Evolutionary conservation across 2,888 invertebrate species (phyloP).

Genomic region (Deilephila elpenor): DNA sequence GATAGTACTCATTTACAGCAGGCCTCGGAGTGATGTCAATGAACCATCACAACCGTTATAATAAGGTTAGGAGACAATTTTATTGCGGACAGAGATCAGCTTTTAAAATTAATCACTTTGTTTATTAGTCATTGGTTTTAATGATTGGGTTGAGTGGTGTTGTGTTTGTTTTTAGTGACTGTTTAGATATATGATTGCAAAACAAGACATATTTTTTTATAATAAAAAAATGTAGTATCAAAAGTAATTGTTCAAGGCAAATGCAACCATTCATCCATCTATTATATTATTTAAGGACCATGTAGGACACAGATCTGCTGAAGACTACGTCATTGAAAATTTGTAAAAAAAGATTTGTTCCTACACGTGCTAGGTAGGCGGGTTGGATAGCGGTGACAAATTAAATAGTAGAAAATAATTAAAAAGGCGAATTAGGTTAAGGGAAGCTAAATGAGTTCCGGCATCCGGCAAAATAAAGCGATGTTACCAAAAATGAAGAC

Average conservation of each 20-base stretch:
- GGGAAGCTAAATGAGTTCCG: slow-evolving; percentile 12
- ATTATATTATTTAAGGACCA: no score
- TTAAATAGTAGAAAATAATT: not conserved
- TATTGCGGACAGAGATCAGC: not conserved
- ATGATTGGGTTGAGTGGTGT: not conserved
- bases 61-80: slow-evolving; percentile 54
- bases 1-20: slow-evolving; percentile 69
- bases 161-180: not conserved
- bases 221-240: no score
- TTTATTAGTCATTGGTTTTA: no score
- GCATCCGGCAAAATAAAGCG: not conserved
- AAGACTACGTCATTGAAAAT: no score
- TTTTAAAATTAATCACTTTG: not conserved
- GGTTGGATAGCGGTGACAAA: not conserved
- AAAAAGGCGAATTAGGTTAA: slow-evolving; percentile 32
- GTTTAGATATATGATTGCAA: no score
- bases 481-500: not conserved
- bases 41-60: slow-evolving; percentile 69
- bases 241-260: no score
- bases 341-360: no score
- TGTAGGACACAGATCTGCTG: no score
- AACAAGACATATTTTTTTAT: no score
- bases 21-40: slow-evolving; percentile 59
- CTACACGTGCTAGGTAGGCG: no score
- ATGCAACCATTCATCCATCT: no score